phyloP scores from a whole-genome alignment of 2,888 invertebrate genomes.

The Gonocerus acuteangulatus region DNA sequence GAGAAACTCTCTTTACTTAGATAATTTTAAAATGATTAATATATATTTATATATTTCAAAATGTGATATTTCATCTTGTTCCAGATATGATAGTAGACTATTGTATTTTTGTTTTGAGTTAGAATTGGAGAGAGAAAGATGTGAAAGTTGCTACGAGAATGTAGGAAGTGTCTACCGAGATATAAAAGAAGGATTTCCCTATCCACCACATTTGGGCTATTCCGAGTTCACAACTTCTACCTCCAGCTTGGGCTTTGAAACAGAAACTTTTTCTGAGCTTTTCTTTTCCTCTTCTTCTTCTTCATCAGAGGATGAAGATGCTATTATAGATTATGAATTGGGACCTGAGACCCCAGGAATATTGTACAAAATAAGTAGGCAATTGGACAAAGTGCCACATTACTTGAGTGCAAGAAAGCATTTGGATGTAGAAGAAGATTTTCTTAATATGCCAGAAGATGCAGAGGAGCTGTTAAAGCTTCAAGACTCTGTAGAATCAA shows the following conservation, averaged over 20 bases:
- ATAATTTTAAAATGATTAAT: no score
- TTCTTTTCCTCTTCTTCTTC: constrained; percentile 33
- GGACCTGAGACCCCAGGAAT: constrained; percentile 33
- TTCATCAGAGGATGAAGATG: constrained; percentile 23
- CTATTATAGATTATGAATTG: neutral
- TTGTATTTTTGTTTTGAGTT: constrained; percentile 18
- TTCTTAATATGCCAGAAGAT: constrained; percentile 14
- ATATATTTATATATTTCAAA: no score
- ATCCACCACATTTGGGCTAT: constrained; percentile 32
- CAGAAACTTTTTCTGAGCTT: constrained; percentile 31
- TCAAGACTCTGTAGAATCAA: constrained; percentile 3
- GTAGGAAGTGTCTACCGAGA: constrained; percentile 27
- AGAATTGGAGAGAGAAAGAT: constrained; percentile 13
- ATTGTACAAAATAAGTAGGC: constrained; percentile 36
- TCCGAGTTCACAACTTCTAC: constrained; percentile 27
- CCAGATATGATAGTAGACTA: neutral
- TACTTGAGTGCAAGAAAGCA: neutral
- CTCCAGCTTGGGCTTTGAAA: constrained; percentile 28
- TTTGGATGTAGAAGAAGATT: constrained; percentile 6
- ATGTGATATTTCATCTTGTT: no score
- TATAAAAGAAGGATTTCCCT: constrained; percentile 27
- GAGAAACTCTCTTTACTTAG: no score
- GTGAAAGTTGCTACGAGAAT: constrained; percentile 31
- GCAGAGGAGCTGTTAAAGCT: constrained; percentile 1
- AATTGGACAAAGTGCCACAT: constrained; percentile 35